A percentile compares a stretch with the other conserved stretches of the same genome.
Evolutionary conservation across 37 sponge, comb jelly and placozoan species (phyloP).

Genomic region (Spongilla lacustris): DNA sequence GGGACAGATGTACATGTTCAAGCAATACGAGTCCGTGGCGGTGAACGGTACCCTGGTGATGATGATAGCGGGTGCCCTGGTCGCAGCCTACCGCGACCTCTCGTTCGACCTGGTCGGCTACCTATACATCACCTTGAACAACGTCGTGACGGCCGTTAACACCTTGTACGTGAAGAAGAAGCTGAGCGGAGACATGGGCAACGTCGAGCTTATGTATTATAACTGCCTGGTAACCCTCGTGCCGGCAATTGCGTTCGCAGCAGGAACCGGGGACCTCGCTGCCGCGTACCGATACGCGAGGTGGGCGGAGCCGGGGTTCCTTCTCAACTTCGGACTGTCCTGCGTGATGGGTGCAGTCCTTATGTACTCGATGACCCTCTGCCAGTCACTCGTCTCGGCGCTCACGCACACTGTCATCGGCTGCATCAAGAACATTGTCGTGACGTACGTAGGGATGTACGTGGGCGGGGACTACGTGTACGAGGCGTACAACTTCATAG

Average conservation of each 20-base stretch:
- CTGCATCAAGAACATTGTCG: constrained; percentile 85
- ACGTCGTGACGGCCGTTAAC: constrained; percentile 76
- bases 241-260: constrained; percentile 49
- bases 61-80: constrained; percentile 77
- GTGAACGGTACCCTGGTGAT: constrained; percentile 54
- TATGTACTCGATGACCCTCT: constrained; percentile 84
- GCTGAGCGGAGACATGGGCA: constrained; percentile 66
- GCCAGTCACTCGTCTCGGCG: constrained; percentile 77
- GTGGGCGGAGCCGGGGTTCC: constrained; percentile 65
- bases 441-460: constrained; percentile 86
- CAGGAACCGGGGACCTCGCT: constrained; percentile 57
- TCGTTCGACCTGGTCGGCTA: constrained; percentile 77
- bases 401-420: constrained; percentile 87
- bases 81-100: constrained; percentile 81
- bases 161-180: constrained; percentile 77
- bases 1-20: constrained; percentile 72
- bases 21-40: constrained; percentile 34
- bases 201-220: constrained; percentile 82
- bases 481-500: constrained; percentile 74
- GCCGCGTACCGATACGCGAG: constrained; percentile 52
- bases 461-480: constrained; percentile 91
- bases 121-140: constrained; percentile 61
- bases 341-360: constrained; percentile 86
- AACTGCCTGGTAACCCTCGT: constrained; percentile 62
- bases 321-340: constrained; percentile 63